phyloP scores from a whole-genome alignment of 1,140 invertebrate species.

The Drosophila tani region DNA sequence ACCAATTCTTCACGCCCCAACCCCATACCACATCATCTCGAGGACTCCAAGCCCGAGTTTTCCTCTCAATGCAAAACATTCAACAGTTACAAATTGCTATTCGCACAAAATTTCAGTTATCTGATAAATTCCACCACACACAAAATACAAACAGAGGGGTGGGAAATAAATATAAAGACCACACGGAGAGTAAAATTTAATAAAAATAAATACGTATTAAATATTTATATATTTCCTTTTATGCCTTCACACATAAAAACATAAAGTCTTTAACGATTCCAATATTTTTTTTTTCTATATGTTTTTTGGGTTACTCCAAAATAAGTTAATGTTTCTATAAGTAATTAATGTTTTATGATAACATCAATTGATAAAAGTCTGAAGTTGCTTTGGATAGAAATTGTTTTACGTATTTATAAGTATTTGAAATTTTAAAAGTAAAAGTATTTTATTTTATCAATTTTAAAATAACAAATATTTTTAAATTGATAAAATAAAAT shows the following conservation, averaged over 20 bases:
- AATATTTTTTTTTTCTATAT: too few species aligned
- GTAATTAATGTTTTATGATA: too few species aligned
- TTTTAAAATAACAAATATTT: too few species aligned
- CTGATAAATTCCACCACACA: slow-evolving; percentile 60
- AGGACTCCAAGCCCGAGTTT: neutral
- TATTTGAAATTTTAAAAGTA: neutral
- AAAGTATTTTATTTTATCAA: too few species aligned
- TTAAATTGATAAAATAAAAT: too few species aligned
- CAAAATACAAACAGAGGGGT: slow-evolving; percentile 13
- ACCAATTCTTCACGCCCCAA: slow-evolving; percentile 35
- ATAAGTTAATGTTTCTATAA: too few species aligned
- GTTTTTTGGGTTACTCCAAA: too few species aligned
- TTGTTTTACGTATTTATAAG: too few species aligned
- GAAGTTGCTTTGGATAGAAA: neutral
- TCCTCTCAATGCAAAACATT: slow-evolving; percentile 33
- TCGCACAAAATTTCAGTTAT: slow-evolving; percentile 64
- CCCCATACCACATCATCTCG: neutral
- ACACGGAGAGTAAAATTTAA: neutral
- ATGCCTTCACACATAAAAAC: too few species aligned
- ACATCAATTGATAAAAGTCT: too few species aligned
- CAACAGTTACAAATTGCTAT: slow-evolving; percentile 72
- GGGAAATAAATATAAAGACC: neutral
- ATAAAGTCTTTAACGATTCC: too few species aligned
- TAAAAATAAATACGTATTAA: too few species aligned
- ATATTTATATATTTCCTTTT: neutral